phyloP scores from a whole-genome alignment of 2,797 vertebrate species.

The Muscicapa striata region DNA sequence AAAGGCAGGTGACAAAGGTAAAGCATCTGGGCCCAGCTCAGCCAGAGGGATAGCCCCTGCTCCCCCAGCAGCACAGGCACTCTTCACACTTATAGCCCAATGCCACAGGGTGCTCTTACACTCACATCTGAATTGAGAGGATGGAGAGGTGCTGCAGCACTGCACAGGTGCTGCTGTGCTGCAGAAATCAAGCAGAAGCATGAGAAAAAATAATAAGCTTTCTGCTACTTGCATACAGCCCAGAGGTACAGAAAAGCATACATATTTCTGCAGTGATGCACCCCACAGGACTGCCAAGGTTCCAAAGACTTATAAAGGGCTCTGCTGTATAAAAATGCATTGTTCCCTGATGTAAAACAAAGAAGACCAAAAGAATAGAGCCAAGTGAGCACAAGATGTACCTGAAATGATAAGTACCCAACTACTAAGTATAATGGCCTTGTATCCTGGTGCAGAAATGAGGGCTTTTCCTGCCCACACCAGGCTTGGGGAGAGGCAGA shows the following conservation, averaged over 20 bases:
- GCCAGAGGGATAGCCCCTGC: neutral
- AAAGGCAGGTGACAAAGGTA: neutral
- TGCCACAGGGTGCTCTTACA: neutral
- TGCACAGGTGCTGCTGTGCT: neutral
- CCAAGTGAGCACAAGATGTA: neutral
- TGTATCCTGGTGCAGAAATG: neutral
- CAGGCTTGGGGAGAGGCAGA: neutral
- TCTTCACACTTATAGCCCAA: neutral
- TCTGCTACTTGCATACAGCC: neutral
- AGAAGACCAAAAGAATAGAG: neutral
- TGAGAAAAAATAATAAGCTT: neutral
- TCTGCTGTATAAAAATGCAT: neutral
- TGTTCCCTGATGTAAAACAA: neutral
- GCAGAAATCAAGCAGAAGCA: neutral
- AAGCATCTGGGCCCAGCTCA: neutral
- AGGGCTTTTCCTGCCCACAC: neutral
- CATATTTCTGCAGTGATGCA: neutral
- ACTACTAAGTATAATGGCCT: neutral
- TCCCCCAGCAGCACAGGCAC: neutral
- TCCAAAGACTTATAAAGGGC: neutral
- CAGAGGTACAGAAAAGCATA: neutral
- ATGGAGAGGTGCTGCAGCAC: accelerated
- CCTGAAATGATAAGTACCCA: neutral
- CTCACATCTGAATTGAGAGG: neutral
- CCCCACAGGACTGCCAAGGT: neutral